phyloP scores from a whole-genome alignment of 2,888 invertebrate species.

The Branchellion lobata region DNA sequence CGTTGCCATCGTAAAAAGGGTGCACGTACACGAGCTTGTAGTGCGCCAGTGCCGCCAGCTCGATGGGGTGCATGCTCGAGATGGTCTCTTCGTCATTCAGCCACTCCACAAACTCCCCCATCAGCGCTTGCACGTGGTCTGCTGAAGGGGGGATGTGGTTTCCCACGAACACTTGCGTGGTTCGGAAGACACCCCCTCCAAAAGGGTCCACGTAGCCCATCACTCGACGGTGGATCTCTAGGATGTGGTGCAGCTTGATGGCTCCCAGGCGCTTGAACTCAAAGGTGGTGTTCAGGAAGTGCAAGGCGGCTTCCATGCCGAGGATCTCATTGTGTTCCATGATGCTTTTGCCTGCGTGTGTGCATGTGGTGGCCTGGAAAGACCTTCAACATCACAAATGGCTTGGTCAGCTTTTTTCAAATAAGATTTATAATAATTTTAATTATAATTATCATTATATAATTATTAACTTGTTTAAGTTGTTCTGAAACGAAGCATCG shows the following conservation, averaged over 20 bases:
- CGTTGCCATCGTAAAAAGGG: conserved; percentile 95
- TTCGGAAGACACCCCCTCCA: conserved; percentile 81
- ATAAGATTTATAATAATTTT: too few relatives aligned
- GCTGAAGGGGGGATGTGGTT: conserved; percentile 90
- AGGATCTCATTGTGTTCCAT: conserved; percentile 95
- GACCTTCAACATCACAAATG: neutral
- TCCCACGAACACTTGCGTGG: conserved; percentile 77
- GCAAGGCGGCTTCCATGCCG: conserved; percentile 85
- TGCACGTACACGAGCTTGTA: conserved; percentile 95
- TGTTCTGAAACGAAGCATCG: too few relatives aligned
- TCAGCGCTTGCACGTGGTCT: conserved; percentile 75
- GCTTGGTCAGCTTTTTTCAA: neutral
- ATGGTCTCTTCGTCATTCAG: conserved; percentile 79
- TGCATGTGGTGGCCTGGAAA: too few relatives aligned
- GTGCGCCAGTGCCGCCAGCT: conserved; percentile 91
- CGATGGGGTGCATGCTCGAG: conserved; percentile 79
- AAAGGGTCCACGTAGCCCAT: conserved; percentile 91
- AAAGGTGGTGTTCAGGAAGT: conserved; percentile 76
- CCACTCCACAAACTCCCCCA: conserved; percentile 89
- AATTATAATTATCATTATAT: too few relatives aligned
- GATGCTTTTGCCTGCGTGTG: conserved; percentile 87
- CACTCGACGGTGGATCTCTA: conserved; percentile 87
- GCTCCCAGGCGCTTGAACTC: conserved; percentile 69
- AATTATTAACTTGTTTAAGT: too few relatives aligned
- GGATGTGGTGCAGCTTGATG: conserved; percentile 79